phyloP scores from a whole-genome alignment of 2,888 invertebrate genomes.

The Luperina nickerlii region DNA sequence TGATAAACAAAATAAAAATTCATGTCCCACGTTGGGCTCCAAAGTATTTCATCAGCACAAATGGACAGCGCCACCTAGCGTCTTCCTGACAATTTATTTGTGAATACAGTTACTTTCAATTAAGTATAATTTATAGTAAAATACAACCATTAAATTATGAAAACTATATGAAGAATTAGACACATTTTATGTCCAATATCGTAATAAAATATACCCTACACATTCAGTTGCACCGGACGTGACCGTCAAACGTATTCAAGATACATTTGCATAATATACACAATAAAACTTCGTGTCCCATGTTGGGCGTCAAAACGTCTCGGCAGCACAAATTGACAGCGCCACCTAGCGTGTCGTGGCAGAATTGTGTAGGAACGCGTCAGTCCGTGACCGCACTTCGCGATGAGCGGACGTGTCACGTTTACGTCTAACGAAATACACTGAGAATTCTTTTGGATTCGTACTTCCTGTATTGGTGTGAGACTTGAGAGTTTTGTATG shows the following conservation, averaged over 20 bases:
- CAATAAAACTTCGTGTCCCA: slow-evolving; percentile 66
- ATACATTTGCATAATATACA: slow-evolving; percentile 61
- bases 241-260: slow-evolving; percentile 60
- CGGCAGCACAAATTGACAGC: slow-evolving; percentile 83
- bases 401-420: slow-evolving; percentile 79
- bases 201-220: slow-evolving; percentile 37
- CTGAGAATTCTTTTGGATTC: slow-evolving; percentile 70
- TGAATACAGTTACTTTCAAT: neutral
- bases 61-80: slow-evolving; percentile 84
- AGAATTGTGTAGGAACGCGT: slow-evolving; percentile 76
- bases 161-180: neutral
- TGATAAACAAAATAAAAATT: slow-evolving; percentile 54
- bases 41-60: slow-evolving; percentile 71
- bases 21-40: slow-evolving; percentile 22
- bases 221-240: slow-evolving; percentile 57
- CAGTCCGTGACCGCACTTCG: slow-evolving; percentile 84
- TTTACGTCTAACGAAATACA: slow-evolving; percentile 79
- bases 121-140: neutral
- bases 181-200: slow-evolving; percentile 21
- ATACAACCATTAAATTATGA: neutral
- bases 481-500: slow-evolving; percentile 51
- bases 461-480: slow-evolving; percentile 49
- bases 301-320: slow-evolving; percentile 82
- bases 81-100: slow-evolving; percentile 48
- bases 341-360: slow-evolving; percentile 80